Base-by-base conservation (phyloP, 2,113 vertebrate genomes). In the Camelus dromedarius region DNA sequence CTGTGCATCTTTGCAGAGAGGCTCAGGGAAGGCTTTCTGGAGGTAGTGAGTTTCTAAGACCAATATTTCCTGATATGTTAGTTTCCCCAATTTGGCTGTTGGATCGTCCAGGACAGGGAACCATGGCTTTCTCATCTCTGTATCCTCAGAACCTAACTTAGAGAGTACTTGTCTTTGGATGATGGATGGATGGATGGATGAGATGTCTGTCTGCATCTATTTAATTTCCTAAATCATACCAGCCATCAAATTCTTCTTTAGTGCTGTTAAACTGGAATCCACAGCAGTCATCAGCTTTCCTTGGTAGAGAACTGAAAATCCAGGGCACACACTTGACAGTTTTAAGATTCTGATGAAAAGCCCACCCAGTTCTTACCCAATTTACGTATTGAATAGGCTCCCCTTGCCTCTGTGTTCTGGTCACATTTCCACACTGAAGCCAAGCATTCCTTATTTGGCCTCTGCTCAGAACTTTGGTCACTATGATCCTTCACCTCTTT, bases 141-240 rank as follows among this genome's bases (percentile, higher is more conserved):
- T 28, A 56, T 62, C 22, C 42, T 28, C 42, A 91, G 76, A 85
- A 85, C 14, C 2, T 67, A 91, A 73, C 28, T 46, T 88, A 66
- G 60, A 79, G 28, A 50, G 14, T 50, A 24, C 38, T 38, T 77
- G 46, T 32, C 83, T 6, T 24, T 67, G 56, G 86, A 56, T 62
- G 56, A 15, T 84, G 6, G 79, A 26, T 48, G 42, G 60, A 9
- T 69, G 82, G 28, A 5, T 46, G 56, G 12, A 48, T 73, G n/a
- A n/a, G 8, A 82, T 20, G 14, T 11, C 70, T 72, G 86, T 26
- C 8, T 46, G 30, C 14, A 66, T 35, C 72, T 62, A 2, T 70
- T 93, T 87, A n/a, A 56, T 56, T 86, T 82, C 64, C 66, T 91
- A 88, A 93, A 69, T 58, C 58, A 60, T 52, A 46, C 28, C 9